Base-by-base conservation (phyloP, 2,797 vertebrate genomes). In the Acipenser oxyrinchus region DNA sequence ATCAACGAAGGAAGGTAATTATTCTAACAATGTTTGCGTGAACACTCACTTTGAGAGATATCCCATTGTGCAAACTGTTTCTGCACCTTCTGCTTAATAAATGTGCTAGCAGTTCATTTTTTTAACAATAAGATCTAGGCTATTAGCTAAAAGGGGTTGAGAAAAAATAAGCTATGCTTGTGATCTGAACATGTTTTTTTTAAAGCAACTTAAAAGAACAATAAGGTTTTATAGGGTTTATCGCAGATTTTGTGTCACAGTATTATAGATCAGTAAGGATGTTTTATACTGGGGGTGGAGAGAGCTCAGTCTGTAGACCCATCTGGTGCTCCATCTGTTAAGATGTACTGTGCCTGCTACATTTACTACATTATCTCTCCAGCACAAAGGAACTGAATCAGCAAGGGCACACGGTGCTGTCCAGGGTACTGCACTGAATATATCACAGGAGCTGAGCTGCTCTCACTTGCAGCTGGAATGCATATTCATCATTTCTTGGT, bases 1-100 rank as follows among this genome's bases (percentile, higher is more conserved):
- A 98, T 98, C 89, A 99, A 98, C 76, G 96, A 99, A 89, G 96
- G 96, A 90, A 95, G 96, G 96, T 98, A 93, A 95, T 78, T 76
- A 77, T 80, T 78, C 84, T 83, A 76, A 79, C 72, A 6, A 74
- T 71, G 75, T 84, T 83, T 78, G 77, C 69, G 72, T 67, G 72
- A 75, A 62, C 73, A 75, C 52, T 77, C 53, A 70, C 75, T 79
- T 75, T 79, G 71, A 57, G 63, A 81, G 73, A 79, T 77, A 77
- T 81, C 80, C 72, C 63, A 72, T 65, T 76, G 72, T 71, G 74
- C 70, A 63, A 68, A 71, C 71, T 72, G 72, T 63, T 79, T 82
- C 66, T 48, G 74, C 61, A 70, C 79, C 78, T 82, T 85, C 83
- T 86, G 82, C 77, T 82, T 60, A 64, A 65, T 69, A 78, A 77